Percentiles rank a stretch among this genome's conserved stretches.
Evolutionary conservation across 2,797 vertebrate genomes (phyloP).

Genomic region (Anguilla marmorata): DNA sequence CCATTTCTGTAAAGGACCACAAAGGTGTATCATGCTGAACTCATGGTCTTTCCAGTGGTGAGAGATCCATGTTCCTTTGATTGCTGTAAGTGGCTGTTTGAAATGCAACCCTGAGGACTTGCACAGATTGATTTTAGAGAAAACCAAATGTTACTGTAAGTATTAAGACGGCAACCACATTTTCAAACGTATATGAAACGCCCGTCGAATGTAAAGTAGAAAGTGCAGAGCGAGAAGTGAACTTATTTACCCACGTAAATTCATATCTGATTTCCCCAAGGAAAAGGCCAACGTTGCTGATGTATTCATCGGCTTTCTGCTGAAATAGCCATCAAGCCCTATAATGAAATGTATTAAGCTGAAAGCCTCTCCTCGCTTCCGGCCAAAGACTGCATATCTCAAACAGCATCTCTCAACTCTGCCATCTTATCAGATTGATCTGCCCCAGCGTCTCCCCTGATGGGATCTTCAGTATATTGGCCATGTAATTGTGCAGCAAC

Average conservation of each 20-base stretch:
- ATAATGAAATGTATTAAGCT: slow-evolving; percentile 4
- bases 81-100: not conserved
- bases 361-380: not conserved
- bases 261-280: not conserved
- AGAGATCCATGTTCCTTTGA: not conserved
- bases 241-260: not conserved
- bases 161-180: not conserved
- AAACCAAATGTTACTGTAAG: not conserved
- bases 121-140: not conserved
- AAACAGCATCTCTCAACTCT: not conserved
- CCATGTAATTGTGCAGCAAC: slow-evolving; percentile 2
- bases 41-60: not conserved
- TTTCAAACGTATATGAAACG: not conserved
- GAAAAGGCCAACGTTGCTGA: not conserved
- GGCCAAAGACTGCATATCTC: slow-evolving; percentile 2
- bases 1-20: not conserved
- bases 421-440: not conserved
- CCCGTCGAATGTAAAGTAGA: not conserved
- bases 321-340: not conserved
- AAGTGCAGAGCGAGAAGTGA: not conserved
- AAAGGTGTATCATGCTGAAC: not conserved
- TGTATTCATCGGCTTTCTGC: not conserved
- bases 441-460: not conserved
- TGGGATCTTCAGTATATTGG: not conserved
- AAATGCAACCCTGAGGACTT: not conserved